phyloP scores from a whole-genome alignment of 2,888 invertebrate genomes.

The Pecten maximus region DNA sequence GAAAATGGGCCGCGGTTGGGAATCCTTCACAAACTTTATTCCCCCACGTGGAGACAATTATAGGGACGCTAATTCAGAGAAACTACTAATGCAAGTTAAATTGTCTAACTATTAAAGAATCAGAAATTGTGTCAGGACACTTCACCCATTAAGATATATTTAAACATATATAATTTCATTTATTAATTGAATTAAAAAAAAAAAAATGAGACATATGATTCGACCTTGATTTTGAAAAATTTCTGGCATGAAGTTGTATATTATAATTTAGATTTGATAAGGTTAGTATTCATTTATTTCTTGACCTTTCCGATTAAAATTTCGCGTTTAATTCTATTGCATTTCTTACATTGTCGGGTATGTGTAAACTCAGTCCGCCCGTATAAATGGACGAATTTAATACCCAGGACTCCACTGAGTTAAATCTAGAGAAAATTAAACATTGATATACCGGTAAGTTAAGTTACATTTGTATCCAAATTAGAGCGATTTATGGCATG shows the following conservation, averaged over 20 bases:
- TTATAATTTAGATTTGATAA: background rate
- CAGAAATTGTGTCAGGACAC: no score
- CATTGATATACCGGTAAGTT: background rate
- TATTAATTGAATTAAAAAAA: no score
- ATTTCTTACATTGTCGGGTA: background rate
- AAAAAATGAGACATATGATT: no score
- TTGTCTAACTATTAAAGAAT: no score
- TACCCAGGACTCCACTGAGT: background rate
- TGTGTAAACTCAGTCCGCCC: background rate
- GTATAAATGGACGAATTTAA: background rate
- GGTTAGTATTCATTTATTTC: background rate
- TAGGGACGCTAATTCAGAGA: no score
- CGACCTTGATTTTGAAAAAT: background rate
- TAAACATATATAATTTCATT: no score
- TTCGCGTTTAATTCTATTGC: background rate
- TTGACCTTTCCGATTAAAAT: background rate
- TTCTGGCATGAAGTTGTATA: background rate
- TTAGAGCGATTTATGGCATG: background rate
- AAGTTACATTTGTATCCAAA: background rate
- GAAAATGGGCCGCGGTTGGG: no score
- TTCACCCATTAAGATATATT: no score
- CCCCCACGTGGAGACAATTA: no score
- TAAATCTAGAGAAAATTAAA: background rate
- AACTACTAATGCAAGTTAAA: no score
- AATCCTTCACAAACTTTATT: no score